Evolutionary conservation across 2,113 vertebrate genomes (phyloP), one percentile per base, ranked within the genome.

Genomic region (Illadopsis cleaveri): DNA sequence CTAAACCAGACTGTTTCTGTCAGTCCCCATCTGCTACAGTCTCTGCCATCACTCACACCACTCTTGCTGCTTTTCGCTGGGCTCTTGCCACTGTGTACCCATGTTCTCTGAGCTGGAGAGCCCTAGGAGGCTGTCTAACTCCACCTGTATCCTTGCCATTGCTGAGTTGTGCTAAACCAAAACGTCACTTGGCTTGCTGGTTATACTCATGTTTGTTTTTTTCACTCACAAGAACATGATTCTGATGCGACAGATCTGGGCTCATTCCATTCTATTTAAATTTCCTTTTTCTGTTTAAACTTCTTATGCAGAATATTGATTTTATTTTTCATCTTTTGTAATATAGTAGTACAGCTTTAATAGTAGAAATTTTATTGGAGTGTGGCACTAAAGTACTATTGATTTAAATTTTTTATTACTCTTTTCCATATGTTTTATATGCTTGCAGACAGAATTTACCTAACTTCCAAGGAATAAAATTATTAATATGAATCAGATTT

Each of bases 21-120:
- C 45, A 47, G 6, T n/a, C 23, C 10, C 9, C 22, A 10, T 15
- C 15, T 42, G 22, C 15, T 5, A 7, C 3, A 3, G 40, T n/a
- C 40, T 75, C 35, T 62, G 20, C 44, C 1, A 1, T 24, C 0
- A 0, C 35, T 68, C 4, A 1, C 15, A 7, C 6, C 0, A 0
- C 2, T 1, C 15, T n/a, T 61, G 5, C n/a, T 72, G 23, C 5
- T 2, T 53, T 75, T 25, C 16, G 21, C 44, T 56, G 53, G 38
- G 33, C 33, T 75, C 30, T 35, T 6, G 5, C 51, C 9, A 8
- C 51, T 18, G 27, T 25, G 23, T 19, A 31, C 56, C 18, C 31
- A 6, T 15, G 27, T 35, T 21, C 38, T 54, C 50, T 50, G 65
- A 71, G 45, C 44, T 30, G 33, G 38, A 16, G 24, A 71, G 33